phyloP scores from a whole-genome alignment of 2,888 invertebrate genomes.

The Drosophila phalerata region DNA sequence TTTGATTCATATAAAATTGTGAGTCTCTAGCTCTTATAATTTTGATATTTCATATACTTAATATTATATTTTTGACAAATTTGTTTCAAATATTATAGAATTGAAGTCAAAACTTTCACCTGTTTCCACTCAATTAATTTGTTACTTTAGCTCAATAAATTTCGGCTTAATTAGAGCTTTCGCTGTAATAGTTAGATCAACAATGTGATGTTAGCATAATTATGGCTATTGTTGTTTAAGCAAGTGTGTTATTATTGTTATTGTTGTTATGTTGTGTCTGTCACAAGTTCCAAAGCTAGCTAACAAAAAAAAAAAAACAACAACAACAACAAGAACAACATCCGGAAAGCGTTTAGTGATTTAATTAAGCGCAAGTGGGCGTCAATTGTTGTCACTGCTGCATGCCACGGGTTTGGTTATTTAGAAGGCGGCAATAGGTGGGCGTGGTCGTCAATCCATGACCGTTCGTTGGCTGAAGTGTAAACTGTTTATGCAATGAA shows the following conservation, averaged over 20 bases:
- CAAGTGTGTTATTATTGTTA: constrained; percentile 29
- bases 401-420: neutral
- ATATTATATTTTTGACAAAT: neutral
- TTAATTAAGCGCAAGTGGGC: constrained; percentile 76
- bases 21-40: too few relatives aligned
- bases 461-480: constrained; percentile 56
- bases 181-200: constrained; percentile 6
- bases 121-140: constrained; percentile 7
- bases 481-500: constrained; percentile 62
- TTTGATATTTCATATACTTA: neutral
- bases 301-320: constrained; percentile 25
- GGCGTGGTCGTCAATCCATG: constrained; percentile 53
- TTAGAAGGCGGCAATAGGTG: constrained; percentile 9
- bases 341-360: constrained; percentile 69
- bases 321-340: constrained; percentile 45
- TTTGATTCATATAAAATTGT: too few relatives aligned
- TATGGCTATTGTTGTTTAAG: constrained; percentile 28
- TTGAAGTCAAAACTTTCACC: neutral
- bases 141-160: neutral
- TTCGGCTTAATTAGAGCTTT: constrained; percentile 6
- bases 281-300: constrained; percentile 12
- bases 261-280: constrained; percentile 19
- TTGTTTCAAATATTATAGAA: neutral
- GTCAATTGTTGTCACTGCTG: constrained; percentile 38
- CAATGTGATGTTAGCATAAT: constrained; percentile 18